Evolutionary conservation across 2,888 invertebrate species (phyloP).

Genomic region (Parascotia fuliginaria): DNA sequence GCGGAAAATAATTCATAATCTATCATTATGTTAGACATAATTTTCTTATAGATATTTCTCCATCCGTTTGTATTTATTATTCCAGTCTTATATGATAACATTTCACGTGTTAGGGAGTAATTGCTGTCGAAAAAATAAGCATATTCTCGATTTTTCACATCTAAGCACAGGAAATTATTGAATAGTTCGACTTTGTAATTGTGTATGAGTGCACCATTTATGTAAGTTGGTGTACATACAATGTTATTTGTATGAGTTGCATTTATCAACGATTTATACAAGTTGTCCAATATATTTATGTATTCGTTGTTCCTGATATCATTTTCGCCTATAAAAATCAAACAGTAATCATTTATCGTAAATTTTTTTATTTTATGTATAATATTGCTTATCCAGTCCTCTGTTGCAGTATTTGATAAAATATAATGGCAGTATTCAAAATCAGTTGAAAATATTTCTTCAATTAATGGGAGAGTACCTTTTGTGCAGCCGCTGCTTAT

Average conservation of each 20-base stretch:
- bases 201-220: constrained; percentile 14
- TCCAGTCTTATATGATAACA: constrained; percentile 12
- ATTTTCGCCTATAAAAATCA: background rate
- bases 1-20: background rate
- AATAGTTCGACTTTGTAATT: constrained; percentile 18
- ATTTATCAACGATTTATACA: background rate
- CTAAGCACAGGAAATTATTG: constrained; percentile 8
- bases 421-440: background rate
- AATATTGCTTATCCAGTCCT: background rate
- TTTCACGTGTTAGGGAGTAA: background rate
- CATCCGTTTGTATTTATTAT: constrained; percentile 12
- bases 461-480: background rate
- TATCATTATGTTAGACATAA: background rate
- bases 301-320: background rate
- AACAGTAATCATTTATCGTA: background rate
- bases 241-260: constrained; percentile 10
- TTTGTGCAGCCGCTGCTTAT: background rate
- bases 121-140: constrained; percentile 4
- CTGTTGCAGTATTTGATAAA: background rate
- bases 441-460: background rate
- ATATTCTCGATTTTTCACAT: constrained; percentile 1
- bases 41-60: constrained; percentile 1
- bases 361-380: background rate
- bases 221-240: constrained; percentile 12
- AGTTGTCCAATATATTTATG: background rate